A percentile compares a stretch with the other conserved stretches of the same genome.
phyloP scores from a whole-genome alignment of 2,888 invertebrate genomes.

The Marasmarcha lunaedactyla region DNA sequence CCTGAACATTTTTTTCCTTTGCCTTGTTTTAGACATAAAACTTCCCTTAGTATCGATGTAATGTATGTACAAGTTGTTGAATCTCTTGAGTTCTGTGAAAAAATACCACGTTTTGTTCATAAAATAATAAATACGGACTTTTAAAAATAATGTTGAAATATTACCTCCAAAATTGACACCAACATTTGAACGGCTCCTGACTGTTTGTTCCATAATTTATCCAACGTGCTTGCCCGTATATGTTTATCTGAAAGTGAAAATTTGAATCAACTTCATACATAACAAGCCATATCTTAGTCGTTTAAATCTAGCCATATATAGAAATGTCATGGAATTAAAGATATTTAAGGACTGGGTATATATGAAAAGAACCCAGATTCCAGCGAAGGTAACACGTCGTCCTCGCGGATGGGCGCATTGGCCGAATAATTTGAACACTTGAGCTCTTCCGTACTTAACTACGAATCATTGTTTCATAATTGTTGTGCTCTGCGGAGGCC shows the following conservation, averaged over 20 bases:
- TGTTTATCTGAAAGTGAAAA: constrained; percentile 61
- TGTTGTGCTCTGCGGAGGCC: constrained; percentile 33
- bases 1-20: constrained; percentile 63
- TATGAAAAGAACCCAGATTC: too few species aligned
- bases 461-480: constrained; percentile 28
- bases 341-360: too few species aligned
- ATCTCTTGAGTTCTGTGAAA: constrained; percentile 63
- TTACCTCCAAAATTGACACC: constrained; percentile 67
- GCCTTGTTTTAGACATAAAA: constrained; percentile 68
- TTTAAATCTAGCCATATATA: too few species aligned
- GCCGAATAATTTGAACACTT: background rate
- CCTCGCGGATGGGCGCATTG: background rate
- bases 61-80: constrained; percentile 63
- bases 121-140: too few species aligned
- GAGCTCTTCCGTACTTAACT: constrained; percentile 33
- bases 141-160: too few species aligned
- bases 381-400: background rate
- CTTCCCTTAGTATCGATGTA: constrained; percentile 70
- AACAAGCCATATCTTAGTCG: too few species aligned
- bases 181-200: constrained; percentile 66
- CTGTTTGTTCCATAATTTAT: constrained; percentile 70
- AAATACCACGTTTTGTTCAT: too few species aligned
- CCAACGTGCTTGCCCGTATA: constrained; percentile 67
- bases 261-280: background rate
- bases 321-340: too few species aligned